Base-by-base conservation (phyloP, 2,797 vertebrate genomes). In the Acipenser ruthenus region DNA sequence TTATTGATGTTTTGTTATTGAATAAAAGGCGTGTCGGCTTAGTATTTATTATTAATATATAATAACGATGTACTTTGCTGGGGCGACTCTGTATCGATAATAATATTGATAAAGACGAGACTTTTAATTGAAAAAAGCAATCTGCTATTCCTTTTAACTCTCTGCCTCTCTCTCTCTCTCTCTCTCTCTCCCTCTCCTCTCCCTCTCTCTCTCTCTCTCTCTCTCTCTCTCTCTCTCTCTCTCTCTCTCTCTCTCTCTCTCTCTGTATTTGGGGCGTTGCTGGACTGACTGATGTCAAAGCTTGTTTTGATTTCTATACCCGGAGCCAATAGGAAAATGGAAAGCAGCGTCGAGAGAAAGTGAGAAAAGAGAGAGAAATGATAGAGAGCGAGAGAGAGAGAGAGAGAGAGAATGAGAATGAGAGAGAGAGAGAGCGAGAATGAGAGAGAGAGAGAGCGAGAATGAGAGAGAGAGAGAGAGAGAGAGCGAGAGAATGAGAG, bases 381-480 rank as follows among this genome's bases (percentile, higher is more conserved):
- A 75, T 77, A 75, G 78, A 77, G 81, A 83, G 65, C 86, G 89
- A 91, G 89, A 90, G 70, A 78, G 76, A 81, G 15, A 0, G 71
- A 52, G 23, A 75, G 68, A 74, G 69, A 64, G 70, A 64, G 72
- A 62, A n/a, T n/a, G n/a, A n/a, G n/a, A n/a, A n/a, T n/a, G 70
- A 63, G 47, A 69, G 69, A 67, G 85, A 83, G 15, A 84, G 86
- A 81, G 75, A 77, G 79, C 78, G 86, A 73, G n/a, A 84, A 70
- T 86, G 70, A 63, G 47, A 69, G 69, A 67, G 85, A 83, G 15
- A 84, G 86, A 81, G 75, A 77, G 79, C 78, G 86, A 73, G n/a
- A 84, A 70, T 86, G 74, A 75, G 77, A 74, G 77, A 76, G 81
- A 83, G 67, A 67, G 82, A 79, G 83, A 79, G 82, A 79, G 83